phyloP scores from a whole-genome alignment of 2,888 invertebrate genomes.

The Notocelia uddmanniana region DNA sequence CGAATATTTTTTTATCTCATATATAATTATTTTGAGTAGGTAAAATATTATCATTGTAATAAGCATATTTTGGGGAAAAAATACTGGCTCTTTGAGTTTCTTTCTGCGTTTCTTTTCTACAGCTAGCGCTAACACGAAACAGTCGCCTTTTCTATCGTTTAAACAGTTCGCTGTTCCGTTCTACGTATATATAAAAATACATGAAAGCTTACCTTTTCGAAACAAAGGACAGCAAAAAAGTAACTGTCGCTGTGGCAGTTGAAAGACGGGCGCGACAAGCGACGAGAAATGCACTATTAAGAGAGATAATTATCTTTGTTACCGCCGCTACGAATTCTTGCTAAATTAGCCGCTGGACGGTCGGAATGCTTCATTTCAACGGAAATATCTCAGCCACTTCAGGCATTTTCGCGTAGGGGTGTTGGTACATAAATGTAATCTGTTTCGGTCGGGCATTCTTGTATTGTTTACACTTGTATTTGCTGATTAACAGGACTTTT shows the following conservation, averaged over 20 bases:
- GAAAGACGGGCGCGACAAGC: slow-evolving; percentile 51
- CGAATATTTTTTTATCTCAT: too few relatives aligned
- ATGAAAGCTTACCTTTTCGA: slow-evolving; percentile 24
- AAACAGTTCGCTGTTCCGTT: neutral
- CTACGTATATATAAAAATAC: slow-evolving; percentile 10
- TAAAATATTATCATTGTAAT: too few relatives aligned
- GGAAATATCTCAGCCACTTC: slow-evolving; percentile 40
- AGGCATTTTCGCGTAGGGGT: slow-evolving; percentile 16
- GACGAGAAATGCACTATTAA: slow-evolving; percentile 53
- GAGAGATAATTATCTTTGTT: slow-evolving; percentile 47
- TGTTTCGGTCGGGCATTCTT: neutral
- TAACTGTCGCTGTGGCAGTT: slow-evolving; percentile 39
- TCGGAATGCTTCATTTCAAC: slow-evolving; percentile 45
- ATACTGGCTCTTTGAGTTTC: too few relatives aligned
- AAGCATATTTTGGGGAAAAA: too few relatives aligned
- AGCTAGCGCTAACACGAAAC: neutral
- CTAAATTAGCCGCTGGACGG: slow-evolving; percentile 57
- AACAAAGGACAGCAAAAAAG: slow-evolving; percentile 31
- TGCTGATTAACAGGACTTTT: neutral
- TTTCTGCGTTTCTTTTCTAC: too few relatives aligned
- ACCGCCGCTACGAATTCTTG: slow-evolving; percentile 49
- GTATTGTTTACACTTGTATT: neutral
- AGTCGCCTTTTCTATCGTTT: neutral
- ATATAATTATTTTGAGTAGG: too few relatives aligned
- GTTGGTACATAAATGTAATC: neutral